Percentiles rank a stretch among this genome's conserved stretches.
These are phyloP conservation scores for Asarcornis scutulata DNA, from an alignment of 2,113 vertebrate genomes.

Conservation along the genomic window DNA sequence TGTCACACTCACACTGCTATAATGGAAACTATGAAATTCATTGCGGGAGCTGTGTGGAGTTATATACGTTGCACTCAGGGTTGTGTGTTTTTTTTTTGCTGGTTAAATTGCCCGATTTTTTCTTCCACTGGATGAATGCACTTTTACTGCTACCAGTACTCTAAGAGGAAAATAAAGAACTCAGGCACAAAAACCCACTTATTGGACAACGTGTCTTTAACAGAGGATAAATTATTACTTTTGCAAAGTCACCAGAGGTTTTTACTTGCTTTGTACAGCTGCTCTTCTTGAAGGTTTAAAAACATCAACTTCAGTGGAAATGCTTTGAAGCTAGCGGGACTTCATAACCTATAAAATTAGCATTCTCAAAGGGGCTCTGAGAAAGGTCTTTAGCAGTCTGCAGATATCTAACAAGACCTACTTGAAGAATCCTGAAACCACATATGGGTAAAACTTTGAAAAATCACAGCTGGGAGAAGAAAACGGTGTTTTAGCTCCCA, in stretches of 20 bases:
- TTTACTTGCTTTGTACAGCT: slow-evolving; percentile 19
- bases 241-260: slow-evolving; percentile 10
- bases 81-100: not conserved
- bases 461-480: not conserved
- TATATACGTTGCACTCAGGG: not conserved
- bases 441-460: not conserved
- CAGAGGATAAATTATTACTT: not conserved
- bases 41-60: not conserved
- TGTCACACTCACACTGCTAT: not conserved
- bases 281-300: slow-evolving; percentile 14
- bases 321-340: not conserved
- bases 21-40: not conserved
- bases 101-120: not conserved
- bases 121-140: not conserved
- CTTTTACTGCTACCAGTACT: not conserved
- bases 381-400: not conserved
- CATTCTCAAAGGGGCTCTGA: not conserved
- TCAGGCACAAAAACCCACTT: not conserved
- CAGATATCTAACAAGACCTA: not conserved
- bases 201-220: slow-evolving; percentile 22
- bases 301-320: slow-evolving; percentile 3
- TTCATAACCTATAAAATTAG: slow-evolving; percentile 17
- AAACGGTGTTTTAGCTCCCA: not conserved
- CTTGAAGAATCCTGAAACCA: slow-evolving; percentile 11
- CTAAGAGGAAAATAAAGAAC: not conserved